A percentile compares a stretch with the other conserved stretches of the same genome.
These are phyloP conservation scores for Papilio polyxenes DNA, from an alignment of 1,140 invertebrate species.

Conservation along the genomic window DNA sequence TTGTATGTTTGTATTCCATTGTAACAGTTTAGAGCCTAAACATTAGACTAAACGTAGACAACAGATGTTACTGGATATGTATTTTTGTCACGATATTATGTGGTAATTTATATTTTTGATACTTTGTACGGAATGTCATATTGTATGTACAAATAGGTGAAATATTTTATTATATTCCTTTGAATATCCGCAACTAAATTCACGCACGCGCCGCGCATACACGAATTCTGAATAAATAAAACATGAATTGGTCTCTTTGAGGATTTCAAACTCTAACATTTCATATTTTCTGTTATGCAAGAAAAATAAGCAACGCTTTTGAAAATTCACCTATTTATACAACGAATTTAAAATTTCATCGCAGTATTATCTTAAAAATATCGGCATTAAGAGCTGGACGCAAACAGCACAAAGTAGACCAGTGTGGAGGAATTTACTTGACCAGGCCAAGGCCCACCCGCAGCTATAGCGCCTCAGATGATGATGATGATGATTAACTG, in stretches of 20 bases:
- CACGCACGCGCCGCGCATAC: constrained; percentile 29
- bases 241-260: constrained; percentile 37
- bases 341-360: neutral
- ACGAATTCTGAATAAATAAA: constrained; percentile 36
- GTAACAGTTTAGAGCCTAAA: too few species aligned
- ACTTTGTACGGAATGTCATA: neutral
- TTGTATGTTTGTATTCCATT: too few species aligned
- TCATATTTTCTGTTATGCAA: constrained; percentile 34
- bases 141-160: constrained; percentile 6
- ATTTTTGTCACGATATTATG: neutral
- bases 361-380: too few species aligned
- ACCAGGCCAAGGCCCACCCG: too few species aligned
- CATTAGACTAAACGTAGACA: too few species aligned
- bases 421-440: too few species aligned
- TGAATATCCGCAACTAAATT: constrained; percentile 35
- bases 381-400: too few species aligned
- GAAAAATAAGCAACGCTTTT: constrained; percentile 18
- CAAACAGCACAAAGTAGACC: too few species aligned
- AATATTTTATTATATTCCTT: constrained; percentile 32
- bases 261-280: constrained; percentile 29
- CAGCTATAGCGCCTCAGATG: too few species aligned
- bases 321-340: constrained; percentile 17
- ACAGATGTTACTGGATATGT: too few species aligned
- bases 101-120: neutral
- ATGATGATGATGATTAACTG: too few species aligned